A percentile compares a stretch with the other conserved stretches of the same genome.
Conservation (phyloP, 2,797 vertebrate species). For the Artibeus lituratus region DNA sequence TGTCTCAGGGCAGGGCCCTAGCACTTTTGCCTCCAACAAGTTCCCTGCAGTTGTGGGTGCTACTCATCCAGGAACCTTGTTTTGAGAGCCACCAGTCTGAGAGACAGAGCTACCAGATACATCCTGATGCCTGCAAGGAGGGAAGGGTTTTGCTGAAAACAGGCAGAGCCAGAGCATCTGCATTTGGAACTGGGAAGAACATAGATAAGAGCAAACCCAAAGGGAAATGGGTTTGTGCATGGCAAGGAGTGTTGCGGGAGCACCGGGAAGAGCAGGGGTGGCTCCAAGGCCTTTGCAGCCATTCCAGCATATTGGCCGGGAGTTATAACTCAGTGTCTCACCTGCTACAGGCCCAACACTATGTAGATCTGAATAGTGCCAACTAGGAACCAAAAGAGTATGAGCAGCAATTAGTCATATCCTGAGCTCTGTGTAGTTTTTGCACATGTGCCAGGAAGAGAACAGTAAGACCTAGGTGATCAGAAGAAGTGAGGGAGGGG, state of each 20-base stretch:
- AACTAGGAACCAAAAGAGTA: neutral
- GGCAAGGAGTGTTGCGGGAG: neutral
- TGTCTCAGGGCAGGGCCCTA: rapidly evolving
- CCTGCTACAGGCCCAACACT: too few relatives aligned
- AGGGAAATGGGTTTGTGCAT: neutral
- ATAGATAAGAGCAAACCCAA: neutral
- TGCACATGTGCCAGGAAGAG: neutral
- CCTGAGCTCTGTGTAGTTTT: neutral
- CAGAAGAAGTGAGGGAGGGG: neutral
- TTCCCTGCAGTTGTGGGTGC: neutral
- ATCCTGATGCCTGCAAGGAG: neutral
- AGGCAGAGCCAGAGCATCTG: neutral
- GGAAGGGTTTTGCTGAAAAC: neutral
- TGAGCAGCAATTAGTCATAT: too few relatives aligned
- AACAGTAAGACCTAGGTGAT: neutral
- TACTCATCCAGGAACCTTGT: neutral
- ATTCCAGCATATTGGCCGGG: neutral
- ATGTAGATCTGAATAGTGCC: neutral
- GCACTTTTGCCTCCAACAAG: too few relatives aligned
- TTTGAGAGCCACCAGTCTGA: neutral
- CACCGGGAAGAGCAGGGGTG: neutral
- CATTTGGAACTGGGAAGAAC: neutral
- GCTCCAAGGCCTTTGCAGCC: neutral
- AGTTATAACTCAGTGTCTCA: neutral
- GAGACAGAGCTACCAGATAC: neutral